Evolutionary conservation across 2,113 vertebrate genomes (phyloP), one percentile per base, ranked within the genome.

Genomic region (Vombatus ursinus): DNA sequence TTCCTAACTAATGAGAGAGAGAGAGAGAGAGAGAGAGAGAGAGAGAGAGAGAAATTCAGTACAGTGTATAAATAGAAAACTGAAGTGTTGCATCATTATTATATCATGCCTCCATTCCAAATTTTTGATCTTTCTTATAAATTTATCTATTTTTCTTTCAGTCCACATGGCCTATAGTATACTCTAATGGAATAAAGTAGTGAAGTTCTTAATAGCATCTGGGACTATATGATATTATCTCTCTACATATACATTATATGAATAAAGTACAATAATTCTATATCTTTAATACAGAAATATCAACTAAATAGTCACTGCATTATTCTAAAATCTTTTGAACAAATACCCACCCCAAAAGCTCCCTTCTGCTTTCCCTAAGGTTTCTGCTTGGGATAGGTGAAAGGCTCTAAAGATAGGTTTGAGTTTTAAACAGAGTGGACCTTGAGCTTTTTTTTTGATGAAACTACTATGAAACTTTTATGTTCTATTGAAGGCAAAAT

Each of bases 321-420:
- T 92, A 6, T 19, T 96, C 1, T 93, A 50, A 93, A 91, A 53
- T 90, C 92, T 47, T 61, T 92, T 94, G 28, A 9, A 94, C 92
- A 91, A 91, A 3, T 25, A 77, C 89, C 52, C 31, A n/a, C 24
- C 19, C 54, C 2, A 47, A 54, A 22, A 52, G 16, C 91, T 23
- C 44, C n/a, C 37, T 1, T 94, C 31, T 89, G 7, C 91, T 94
- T 92, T 94, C 11, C 44, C 24, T 49, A 37, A 93, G 26, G 48
- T 49, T 93, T 92, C 61, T 14, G 57, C 93, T 97, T 90, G 68
- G 77, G 48, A 31, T 31, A 57, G 37, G 68, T 48, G n/a, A 93
- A 8, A 7, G 1, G 2, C 14, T 24, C 89, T 92, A 47, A 94
- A 97, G 12, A 68, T 94, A 61, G 31, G 90, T 92, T 44, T 50